Base-by-base conservation (phyloP, 2,797 vertebrate genomes). In the Capromys pilorides region DNA sequence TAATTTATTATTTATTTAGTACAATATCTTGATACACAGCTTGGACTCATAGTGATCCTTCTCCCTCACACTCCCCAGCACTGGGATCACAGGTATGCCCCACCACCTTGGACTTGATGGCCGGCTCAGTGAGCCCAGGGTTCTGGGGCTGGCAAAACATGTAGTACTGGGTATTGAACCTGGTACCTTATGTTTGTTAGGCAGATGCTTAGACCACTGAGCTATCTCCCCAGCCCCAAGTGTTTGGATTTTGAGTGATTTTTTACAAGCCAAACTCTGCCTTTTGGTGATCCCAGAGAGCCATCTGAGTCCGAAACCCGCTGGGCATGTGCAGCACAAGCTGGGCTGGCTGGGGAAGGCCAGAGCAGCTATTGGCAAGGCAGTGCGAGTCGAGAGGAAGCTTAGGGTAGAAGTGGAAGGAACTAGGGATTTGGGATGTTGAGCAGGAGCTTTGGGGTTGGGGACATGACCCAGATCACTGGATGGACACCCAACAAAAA, bases 191-290 rank as follows among this genome's bases (percentile, higher is more conserved):
- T 14, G 5, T 14, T 57, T 18, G 16, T 14, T 14, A 57, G 54
- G 16, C 54, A 57, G 54, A 57, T 57, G 54, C 16, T 57, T 57
- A 18, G 54, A 57, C 54, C 16, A 14, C 54, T 57, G 54, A 57
- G 54, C 54, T 57, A 57, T 57, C 54, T 57, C 16, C 54, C 54
- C 54, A 57, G 4, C 54, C 4, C 11, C 51, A 86, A 14, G 84
- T 5, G 11, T 90, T 69, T 3, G 78, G 92, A 77, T 86, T 96
- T 97, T 96, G 79, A 81, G 91, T 59, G 51, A 77, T n/a, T 78
- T 78, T 78, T 94, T 87, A 45, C 71, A 88, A 86, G 31, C 18
- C 57, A 84, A 93, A 57, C 33, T 45, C 6, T 57, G 21, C 22
- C n/a, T 91, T 88, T 67, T 67, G 83, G 92, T 54, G 78, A 91